Evolutionary conservation across 2,888 invertebrate species (phyloP).

Genomic region (Napeogenes inachia): DNA sequence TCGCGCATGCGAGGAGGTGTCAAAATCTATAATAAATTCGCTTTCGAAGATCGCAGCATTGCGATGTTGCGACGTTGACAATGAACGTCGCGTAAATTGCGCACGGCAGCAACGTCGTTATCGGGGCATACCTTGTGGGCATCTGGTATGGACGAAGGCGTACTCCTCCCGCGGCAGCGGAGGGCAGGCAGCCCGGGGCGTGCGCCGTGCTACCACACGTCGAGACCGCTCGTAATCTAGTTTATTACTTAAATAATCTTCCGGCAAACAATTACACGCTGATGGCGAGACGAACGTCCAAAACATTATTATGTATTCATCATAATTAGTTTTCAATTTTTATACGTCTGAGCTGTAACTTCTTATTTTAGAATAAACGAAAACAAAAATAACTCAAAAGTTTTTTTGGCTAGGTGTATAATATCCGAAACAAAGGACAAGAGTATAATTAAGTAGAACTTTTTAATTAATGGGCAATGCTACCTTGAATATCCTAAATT

Average conservation of each 20-base stretch:
- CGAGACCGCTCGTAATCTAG: slow-evolving; percentile 60
- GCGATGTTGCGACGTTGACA: slow-evolving; percentile 50
- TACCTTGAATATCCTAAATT: no score
- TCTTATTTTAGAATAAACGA: background rate
- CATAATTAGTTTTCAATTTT: slow-evolving; percentile 38
- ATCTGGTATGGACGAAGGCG: slow-evolving; percentile 64
- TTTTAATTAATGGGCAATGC: no score
- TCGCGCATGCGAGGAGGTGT: slow-evolving; percentile 76
- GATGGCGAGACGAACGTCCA: slow-evolving; percentile 46
- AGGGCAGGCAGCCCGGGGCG: slow-evolving; percentile 61
- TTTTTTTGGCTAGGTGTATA: background rate
- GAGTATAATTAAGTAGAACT: background rate
- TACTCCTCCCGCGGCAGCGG: slow-evolving; percentile 66
- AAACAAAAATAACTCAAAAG: background rate
- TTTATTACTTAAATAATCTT: slow-evolving; percentile 64
- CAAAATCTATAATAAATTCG: slow-evolving; percentile 75
- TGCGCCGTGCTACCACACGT: slow-evolving; percentile 68
- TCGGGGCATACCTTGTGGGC: slow-evolving; percentile 52
- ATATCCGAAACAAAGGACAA: slow-evolving; percentile 3
- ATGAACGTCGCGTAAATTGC: slow-evolving; percentile 46
- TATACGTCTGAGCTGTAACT: slow-evolving; percentile 24
- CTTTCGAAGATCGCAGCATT: slow-evolving; percentile 60
- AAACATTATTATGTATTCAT: slow-evolving; percentile 46
- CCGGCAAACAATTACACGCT: slow-evolving; percentile 54
- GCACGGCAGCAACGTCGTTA: slow-evolving; percentile 46